phyloP scores from a whole-genome alignment of 64 coral and sea anemone genomes.

The Montipora cactus region DNA sequence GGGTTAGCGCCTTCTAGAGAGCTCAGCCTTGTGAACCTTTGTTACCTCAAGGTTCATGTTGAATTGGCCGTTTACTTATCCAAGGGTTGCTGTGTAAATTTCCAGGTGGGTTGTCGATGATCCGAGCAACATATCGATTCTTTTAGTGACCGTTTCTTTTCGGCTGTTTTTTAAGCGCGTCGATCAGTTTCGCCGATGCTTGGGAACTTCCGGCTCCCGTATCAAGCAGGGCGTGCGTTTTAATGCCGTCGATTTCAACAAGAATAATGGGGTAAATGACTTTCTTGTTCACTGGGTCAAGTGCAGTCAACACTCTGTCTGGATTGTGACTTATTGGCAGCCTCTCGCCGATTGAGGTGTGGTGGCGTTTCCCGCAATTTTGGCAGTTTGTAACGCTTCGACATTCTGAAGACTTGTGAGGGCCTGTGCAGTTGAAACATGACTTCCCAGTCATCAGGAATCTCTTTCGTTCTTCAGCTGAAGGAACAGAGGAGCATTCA shows the following conservation, averaged over 20 bases:
- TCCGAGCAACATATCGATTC: conserved; percentile 6
- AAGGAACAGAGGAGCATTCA: background rate
- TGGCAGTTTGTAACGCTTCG: background rate
- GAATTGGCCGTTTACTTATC: background rate
- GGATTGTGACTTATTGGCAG: background rate
- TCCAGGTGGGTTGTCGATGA: background rate
- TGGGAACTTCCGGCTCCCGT: conserved; percentile 13
- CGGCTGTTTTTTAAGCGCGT: background rate
- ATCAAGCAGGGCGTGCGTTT: background rate
- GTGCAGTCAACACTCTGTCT: background rate
- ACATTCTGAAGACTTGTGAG: conserved; percentile 3
- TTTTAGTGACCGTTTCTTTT: background rate
- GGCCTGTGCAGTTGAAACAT: conserved; percentile 32
- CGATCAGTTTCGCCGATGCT: background rate
- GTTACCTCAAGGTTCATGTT: background rate
- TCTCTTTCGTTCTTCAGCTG: background rate
- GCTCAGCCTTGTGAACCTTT: background rate
- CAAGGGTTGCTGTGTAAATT: background rate
- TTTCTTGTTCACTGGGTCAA: background rate
- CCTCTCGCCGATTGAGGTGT: background rate
- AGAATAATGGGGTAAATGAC: conserved; percentile 21
- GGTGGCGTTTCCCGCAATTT: background rate
- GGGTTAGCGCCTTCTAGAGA: background rate
- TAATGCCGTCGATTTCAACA: background rate
- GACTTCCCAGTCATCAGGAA: background rate